phyloP scores from a whole-genome alignment of 2,797 vertebrate genomes.

The Heteromormyrus szaboi region DNA sequence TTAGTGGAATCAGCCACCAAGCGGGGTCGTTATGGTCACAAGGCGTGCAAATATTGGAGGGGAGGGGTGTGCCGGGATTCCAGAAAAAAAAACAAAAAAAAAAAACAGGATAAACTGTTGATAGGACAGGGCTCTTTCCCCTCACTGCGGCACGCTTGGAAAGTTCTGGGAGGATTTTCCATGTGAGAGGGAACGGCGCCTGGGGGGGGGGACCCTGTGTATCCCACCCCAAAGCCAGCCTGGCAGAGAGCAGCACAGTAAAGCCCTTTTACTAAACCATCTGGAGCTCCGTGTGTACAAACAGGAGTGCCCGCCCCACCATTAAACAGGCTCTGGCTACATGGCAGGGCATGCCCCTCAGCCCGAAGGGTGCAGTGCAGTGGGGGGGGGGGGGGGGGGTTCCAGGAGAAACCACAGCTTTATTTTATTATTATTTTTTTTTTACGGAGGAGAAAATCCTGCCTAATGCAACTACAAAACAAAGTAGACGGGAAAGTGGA shows the following conservation, averaged over 20 bases:
- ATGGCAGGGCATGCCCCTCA: constrained; percentile 24
- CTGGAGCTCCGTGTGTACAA: constrained; percentile 48
- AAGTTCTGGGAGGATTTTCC: constrained; percentile 43
- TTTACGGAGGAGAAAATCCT: constrained; percentile 45
- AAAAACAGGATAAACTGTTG: constrained; percentile 1
- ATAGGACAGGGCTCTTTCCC: constrained; percentile 28
- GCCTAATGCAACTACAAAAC: constrained; percentile 56
- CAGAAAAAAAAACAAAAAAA: neutral
- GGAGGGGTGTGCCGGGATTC: neutral
- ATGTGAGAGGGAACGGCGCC: constrained; percentile 41
- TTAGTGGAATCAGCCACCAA: constrained; percentile 21
- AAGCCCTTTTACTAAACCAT: constrained; percentile 46
- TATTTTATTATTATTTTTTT: constrained; percentile 34
- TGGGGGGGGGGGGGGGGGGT: neutral
- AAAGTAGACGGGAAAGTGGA: constrained; percentile 19
- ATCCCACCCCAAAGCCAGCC: constrained; percentile 44
- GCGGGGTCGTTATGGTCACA: constrained; percentile 20
- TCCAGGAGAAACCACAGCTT: constrained; percentile 42
- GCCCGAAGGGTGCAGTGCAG: constrained; percentile 27
- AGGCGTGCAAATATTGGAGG: neutral
- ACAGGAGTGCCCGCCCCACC: constrained; percentile 30
- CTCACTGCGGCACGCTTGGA: constrained; percentile 16
- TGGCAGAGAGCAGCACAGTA: constrained; percentile 48
- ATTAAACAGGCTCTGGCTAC: constrained; percentile 27
- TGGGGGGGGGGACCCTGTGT: constrained; percentile 33